Conservation (phyloP, 2,888 invertebrate genomes). For the Lordiphosa andalusiaca region DNA sequence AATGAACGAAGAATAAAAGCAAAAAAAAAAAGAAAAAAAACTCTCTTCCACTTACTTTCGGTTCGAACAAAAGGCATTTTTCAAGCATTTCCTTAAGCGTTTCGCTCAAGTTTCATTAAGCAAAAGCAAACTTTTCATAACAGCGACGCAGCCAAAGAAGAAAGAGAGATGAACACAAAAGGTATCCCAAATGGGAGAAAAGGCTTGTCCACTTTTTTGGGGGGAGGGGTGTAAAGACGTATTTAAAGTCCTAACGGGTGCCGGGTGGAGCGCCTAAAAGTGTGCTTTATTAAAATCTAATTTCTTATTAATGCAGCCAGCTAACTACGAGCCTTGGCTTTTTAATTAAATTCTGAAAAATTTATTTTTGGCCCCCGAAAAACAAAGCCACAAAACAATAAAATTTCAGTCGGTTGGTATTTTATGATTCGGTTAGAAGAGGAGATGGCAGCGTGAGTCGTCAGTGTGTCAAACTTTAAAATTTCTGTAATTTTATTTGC, state of each 20-base stretch:
- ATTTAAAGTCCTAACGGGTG: conserved; percentile 3
- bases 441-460: too few relatives aligned
- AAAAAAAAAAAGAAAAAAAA: conserved; percentile 31
- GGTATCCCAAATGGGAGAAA: conserved; percentile 32
- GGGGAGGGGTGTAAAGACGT: conserved; percentile 4
- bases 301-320: conserved; percentile 64
- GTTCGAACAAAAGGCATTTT: conserved; percentile 63
- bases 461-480: too few relatives aligned
- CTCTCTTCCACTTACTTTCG: conserved; percentile 12
- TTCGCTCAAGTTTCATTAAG: conserved; percentile 66
- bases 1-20: conserved; percentile 18
- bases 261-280: conserved; percentile 36
- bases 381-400: conserved; percentile 1
- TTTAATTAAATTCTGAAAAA: conserved; percentile 69
- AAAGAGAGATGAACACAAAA: conserved; percentile 19
- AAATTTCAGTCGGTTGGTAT: conserved; percentile 2
- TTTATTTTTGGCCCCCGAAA: conserved; percentile 38
- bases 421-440: too few relatives aligned
- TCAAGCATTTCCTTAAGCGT: conserved; percentile 64
- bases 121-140: conserved; percentile 49
- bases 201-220: conserved; percentile 41
- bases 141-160: conserved; percentile 23
- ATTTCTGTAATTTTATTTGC: too few relatives aligned
- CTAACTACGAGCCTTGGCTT: conserved; percentile 19
- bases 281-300: conserved; percentile 69